Conservation (phyloP, 2,888 invertebrate genomes). For the Nycteola revayana region DNA sequence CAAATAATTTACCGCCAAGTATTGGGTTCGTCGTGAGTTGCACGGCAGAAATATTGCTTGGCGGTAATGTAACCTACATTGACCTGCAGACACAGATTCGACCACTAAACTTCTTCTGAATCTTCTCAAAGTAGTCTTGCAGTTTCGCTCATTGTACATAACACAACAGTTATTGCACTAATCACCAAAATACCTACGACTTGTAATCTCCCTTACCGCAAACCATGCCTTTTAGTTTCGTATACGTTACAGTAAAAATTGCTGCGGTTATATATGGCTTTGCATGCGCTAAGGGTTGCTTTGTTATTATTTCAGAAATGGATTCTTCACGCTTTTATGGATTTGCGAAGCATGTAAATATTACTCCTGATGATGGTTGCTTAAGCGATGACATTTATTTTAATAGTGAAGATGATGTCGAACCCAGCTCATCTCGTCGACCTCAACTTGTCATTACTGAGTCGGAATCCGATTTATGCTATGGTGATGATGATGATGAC, state of each 20-base stretch:
- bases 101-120: too few relatives aligned
- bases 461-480: slow-evolving; percentile 3
- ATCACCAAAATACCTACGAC: too few relatives aligned
- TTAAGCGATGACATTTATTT: slow-evolving; percentile 3
- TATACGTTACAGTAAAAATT: slow-evolving; percentile 5
- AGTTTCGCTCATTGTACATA: too few relatives aligned
- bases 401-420: slow-evolving; percentile 2
- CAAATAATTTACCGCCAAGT: too few relatives aligned
- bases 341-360: slow-evolving; percentile 2
- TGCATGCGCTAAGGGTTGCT: slow-evolving; percentile 5
- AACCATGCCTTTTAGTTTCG: slow-evolving; percentile 13
- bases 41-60: too few relatives aligned
- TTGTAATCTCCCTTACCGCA: too few relatives aligned
- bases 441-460: slow-evolving; percentile 6
- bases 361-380: slow-evolving; percentile 6
- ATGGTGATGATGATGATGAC: slow-evolving; percentile 5
- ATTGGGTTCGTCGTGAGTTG: too few relatives aligned
- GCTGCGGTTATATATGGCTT: slow-evolving; percentile 7
- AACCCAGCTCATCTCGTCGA: not conserved
- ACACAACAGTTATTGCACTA: too few relatives aligned
- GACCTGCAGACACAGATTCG: too few relatives aligned
- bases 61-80: too few relatives aligned
- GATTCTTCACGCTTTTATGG: slow-evolving; percentile 7
- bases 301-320: slow-evolving; percentile 6
- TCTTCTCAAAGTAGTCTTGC: too few relatives aligned